These are phyloP conservation scores for Pomacea maculata DNA, from an alignment of 1,140 invertebrate species.

Conservation along the genomic window DNA sequence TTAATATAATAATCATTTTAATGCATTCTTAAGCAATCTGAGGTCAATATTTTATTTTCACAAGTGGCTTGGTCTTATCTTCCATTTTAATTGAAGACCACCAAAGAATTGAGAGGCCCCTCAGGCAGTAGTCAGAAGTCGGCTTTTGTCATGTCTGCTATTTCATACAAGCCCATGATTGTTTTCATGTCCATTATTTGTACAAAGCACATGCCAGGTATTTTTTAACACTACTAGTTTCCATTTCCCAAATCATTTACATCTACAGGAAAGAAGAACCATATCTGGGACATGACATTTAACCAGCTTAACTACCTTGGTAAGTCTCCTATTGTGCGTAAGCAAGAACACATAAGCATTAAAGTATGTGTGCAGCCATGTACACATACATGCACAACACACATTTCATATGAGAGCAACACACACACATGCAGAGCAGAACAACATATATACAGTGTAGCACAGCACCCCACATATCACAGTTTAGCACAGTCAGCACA, in stretches of 20 bases:
- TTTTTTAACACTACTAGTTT: background rate
- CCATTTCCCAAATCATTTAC: conserved; percentile 4
- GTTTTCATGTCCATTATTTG: background rate
- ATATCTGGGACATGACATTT: conserved; percentile 59
- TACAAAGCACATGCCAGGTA: background rate
- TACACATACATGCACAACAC: background rate
- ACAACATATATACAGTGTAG: too few relatives aligned
- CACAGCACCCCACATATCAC: too few relatives aligned
- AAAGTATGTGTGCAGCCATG: background rate
- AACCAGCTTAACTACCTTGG: conserved; percentile 57
- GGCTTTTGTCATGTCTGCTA: background rate
- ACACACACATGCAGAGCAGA: background rate
- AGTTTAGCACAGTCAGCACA: background rate
- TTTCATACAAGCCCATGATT: background rate
- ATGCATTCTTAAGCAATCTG: too few relatives aligned
- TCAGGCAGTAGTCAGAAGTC: too few relatives aligned
- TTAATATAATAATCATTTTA: too few relatives aligned
- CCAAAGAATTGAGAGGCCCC: too few relatives aligned
- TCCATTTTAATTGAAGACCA: too few relatives aligned
- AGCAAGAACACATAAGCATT: background rate
- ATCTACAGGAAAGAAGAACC: conserved; percentile 51
- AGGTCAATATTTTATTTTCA: too few relatives aligned
- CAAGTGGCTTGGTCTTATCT: too few relatives aligned
- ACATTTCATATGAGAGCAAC: background rate
- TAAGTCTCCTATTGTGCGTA: conserved; percentile 35